These are phyloP conservation scores for Sarcophaga peregrina DNA, from an alignment of 1,140 invertebrate species.

Conservation along the genomic window DNA sequence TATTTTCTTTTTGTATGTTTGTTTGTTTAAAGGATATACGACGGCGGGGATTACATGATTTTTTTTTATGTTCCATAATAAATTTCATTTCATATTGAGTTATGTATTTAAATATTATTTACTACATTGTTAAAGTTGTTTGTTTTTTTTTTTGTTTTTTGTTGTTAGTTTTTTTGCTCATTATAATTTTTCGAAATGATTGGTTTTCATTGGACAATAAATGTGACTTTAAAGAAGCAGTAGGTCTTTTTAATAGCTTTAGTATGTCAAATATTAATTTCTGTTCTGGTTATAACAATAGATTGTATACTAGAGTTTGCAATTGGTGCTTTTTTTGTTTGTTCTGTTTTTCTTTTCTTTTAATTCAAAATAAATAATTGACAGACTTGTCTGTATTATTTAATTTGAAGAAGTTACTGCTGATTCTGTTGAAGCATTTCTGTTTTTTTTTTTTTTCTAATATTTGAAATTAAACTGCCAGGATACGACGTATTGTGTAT, in stretches of 20 bases:
- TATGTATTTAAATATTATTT: no score
- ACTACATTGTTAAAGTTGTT: no score
- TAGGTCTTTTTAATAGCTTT: background rate
- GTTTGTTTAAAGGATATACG: slow-evolving; percentile 39
- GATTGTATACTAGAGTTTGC: no score
- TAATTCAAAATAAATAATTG: background rate
- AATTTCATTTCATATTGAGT: slow-evolving; percentile 1
- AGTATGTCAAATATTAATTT: background rate
- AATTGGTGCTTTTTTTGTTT: no score
- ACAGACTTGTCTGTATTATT: background rate
- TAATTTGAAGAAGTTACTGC: background rate
- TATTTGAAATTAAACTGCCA: slow-evolving; percentile 5
- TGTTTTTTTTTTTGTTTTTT: background rate
- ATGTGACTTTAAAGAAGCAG: background rate
- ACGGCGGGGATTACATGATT: slow-evolving; percentile 47
- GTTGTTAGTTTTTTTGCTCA: background rate
- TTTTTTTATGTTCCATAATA: slow-evolving; percentile 33
- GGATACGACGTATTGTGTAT: background rate
- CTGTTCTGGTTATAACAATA: background rate
- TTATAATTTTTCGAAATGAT: background rate
- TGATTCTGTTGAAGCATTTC: background rate
- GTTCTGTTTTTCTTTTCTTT: no score
- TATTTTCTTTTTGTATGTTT: slow-evolving; percentile 24
- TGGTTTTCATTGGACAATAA: background rate
- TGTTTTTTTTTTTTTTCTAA: background rate